Conservation (phyloP, 2,797 vertebrate genomes). For the Sebastes iracundus region DNA sequence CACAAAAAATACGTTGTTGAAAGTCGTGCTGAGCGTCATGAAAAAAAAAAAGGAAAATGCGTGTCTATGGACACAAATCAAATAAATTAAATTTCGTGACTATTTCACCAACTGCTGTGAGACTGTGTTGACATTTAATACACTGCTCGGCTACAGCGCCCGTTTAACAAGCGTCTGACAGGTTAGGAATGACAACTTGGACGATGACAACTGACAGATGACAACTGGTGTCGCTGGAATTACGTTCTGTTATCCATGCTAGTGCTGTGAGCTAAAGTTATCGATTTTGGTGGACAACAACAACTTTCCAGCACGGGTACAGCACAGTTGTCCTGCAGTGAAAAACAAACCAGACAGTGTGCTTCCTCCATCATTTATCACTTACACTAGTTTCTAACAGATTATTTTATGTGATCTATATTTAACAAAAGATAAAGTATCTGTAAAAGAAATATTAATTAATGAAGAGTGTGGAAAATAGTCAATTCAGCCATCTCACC, state of each 20-base stretch:
- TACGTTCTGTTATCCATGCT: neutral
- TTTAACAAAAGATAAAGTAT: conserved; percentile 29
- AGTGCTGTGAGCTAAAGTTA: neutral
- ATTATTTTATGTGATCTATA: conserved; percentile 43
- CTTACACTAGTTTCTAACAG: conserved; percentile 43
- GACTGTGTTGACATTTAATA: neutral
- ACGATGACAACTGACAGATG: too few relatives aligned
- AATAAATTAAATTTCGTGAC: too few relatives aligned
- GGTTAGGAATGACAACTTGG: neutral
- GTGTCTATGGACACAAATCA: too few relatives aligned
- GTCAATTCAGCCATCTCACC: conserved; percentile 23
- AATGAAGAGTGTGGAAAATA: conserved; percentile 10
- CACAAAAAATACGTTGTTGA: too few relatives aligned
- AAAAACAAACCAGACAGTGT: neutral
- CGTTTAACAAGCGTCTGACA: neutral
- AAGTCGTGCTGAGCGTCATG: too few relatives aligned
- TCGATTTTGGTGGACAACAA: neutral
- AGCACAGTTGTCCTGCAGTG: conserved; percentile 21
- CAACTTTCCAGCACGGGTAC: neutral
- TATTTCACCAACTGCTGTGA: too few relatives aligned
- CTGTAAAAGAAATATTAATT: conserved; percentile 22
- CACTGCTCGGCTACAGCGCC: neutral
- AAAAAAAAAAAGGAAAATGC: too few relatives aligned
- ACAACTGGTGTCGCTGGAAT: neutral
- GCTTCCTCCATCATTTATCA: conserved; percentile 25